phyloP scores from a whole-genome alignment of 2,888 invertebrate genomes.

The Macrophya annulata region DNA sequence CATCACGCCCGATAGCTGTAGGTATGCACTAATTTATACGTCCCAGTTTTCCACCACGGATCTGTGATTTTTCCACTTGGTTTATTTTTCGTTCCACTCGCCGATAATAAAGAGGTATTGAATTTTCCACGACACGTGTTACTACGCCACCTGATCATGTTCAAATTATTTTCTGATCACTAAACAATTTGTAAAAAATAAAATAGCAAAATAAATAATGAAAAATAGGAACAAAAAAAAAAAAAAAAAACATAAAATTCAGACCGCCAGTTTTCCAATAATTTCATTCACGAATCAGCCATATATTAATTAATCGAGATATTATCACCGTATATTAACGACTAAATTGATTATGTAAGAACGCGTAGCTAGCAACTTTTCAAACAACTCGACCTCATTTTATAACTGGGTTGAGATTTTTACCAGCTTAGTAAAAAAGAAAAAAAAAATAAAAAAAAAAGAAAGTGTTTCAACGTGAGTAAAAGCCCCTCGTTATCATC shows the following conservation, averaged over 20 bases:
- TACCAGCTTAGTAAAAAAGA: not conserved
- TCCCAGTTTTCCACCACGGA: constrained; percentile 3
- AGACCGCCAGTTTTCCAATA: not conserved
- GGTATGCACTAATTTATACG: constrained; percentile 16
- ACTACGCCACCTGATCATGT: not conserved
- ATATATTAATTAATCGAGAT: not conserved
- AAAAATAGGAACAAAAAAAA: not conserved
- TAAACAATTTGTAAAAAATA: not conserved
- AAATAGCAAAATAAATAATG: not conserved
- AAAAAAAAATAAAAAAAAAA: too few relatives aligned
- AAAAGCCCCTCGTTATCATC: not conserved
- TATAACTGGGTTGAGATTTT: constrained; percentile 35
- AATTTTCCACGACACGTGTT: constrained; percentile 9
- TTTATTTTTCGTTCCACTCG: not conserved
- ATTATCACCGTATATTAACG: constrained; percentile 19
- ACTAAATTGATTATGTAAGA: constrained; percentile 36
- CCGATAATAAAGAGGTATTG: constrained; percentile 27
- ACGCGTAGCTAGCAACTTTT: not conserved
- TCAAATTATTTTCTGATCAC: constrained; percentile 9
- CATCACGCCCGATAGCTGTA: not conserved
- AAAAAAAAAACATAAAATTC: too few relatives aligned
- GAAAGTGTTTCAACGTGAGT: not conserved
- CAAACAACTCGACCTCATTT: constrained; percentile 20
- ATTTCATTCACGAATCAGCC: constrained; percentile 3
- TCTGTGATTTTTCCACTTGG: constrained; percentile 28